Evolutionary conservation across 2,113 vertebrate species (phyloP), one percentile per base, ranked within the genome.

Genomic region (Sardina pilchardus): DNA sequence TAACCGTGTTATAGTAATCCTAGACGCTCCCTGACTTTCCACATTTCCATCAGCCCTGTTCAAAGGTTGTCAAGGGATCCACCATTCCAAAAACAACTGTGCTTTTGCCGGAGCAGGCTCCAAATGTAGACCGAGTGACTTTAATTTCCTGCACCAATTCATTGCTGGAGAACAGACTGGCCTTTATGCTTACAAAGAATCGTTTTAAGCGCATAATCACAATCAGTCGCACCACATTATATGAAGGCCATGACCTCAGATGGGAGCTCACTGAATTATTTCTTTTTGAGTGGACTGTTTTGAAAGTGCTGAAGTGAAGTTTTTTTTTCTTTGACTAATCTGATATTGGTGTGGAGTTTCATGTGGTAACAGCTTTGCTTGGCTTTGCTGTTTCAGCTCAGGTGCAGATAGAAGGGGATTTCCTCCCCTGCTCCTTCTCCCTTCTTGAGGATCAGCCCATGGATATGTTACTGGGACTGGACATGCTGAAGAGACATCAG

Each of bases 401-500:
- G 96, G 97, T 99, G 88, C 98, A 99, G 89, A 99, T 99, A 0
- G 98, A 99, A 93, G 97, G 98, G 0, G 97, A 99, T 90, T 99
- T 99, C 92, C 94, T 99, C 89, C 97, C 98, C 0, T 99, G 98
- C 87, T 99, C 98, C 80, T 99, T 99, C 94, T 99, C 98, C 4
- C 98, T 99, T 91, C 94, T 99, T 67, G 98, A 99, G 91, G 98
- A 99, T 86, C 98, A 99, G 94, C 98, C 98, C 19, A 99, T 99
- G 98, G 98, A 99, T 92, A 99, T 99, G 98, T 96, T 99, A 48
- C 96, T 99, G 30, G 98, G 98, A 48, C 94, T 99, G 90, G 98
- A 99, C 91, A 99, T 99, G 98, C 94, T 99, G 34, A 99, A 99
- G 92, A 96, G 98, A 91, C 98, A 99, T 87, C 98, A 99, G 98